Evolutionary conservation across 2,888 invertebrate genomes (phyloP).

Genomic region (Auanema freiburgensis): DNA sequence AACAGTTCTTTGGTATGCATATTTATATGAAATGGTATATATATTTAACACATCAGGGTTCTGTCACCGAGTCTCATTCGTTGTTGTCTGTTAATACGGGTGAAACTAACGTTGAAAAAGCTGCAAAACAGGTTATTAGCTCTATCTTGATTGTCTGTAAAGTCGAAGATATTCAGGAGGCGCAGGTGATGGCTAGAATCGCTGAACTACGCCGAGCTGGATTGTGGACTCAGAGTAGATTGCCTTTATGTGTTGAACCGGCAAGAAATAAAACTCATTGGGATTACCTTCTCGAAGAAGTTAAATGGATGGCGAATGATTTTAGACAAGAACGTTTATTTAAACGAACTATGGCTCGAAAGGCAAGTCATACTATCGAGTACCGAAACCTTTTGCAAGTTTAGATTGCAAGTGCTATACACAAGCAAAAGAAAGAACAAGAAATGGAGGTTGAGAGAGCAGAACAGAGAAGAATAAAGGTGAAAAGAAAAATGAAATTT

Average conservation of each 20-base stretch:
- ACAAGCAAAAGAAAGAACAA: conserved; percentile 71
- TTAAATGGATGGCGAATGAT: conserved; percentile 94
- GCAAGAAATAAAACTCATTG: conserved; percentile 89
- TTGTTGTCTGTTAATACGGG: conserved; percentile 7
- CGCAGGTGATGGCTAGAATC: conserved; percentile 88
- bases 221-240: conserved; percentile 78
- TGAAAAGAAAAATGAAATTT: too few relatives aligned
- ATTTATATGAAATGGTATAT: background rate
- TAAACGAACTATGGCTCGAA: conserved; percentile 75
- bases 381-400: background rate
- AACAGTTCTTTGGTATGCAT: background rate
- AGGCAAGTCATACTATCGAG: conserved; percentile 20
- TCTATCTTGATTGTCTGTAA: background rate
- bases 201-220: conserved; percentile 89
- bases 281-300: conserved; percentile 97
- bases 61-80: conserved; percentile 2
- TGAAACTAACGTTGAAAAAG: conserved; percentile 34
- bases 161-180: conserved; percentile 73
- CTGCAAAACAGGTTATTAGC: conserved; percentile 30
- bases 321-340: conserved; percentile 96
- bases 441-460: conserved; percentile 84
- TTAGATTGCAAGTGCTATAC: conserved; percentile 29
- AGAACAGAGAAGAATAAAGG: conserved; percentile 86
- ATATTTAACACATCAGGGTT: background rate
- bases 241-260: conserved; percentile 77